Percentiles rank a stretch among this genome's conserved stretches.
phyloP scores from a whole-genome alignment of 2,797 vertebrate genomes.

The Acestrorhynchus altus region DNA sequence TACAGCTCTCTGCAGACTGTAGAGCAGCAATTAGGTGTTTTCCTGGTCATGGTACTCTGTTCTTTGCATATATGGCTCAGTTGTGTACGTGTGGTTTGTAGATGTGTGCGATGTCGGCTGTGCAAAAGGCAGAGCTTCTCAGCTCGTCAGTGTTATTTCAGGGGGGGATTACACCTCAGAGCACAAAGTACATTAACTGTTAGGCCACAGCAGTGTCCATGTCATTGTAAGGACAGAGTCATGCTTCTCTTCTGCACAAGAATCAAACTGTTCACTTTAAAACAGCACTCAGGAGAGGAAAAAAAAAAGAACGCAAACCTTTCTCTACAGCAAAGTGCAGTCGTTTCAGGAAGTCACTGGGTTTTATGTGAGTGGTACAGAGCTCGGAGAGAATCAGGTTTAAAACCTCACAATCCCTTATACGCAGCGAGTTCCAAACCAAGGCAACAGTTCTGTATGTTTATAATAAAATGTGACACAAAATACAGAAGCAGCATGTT shows the following conservation, averaged over 20 bases:
- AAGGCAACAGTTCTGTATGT: too few relatives aligned
- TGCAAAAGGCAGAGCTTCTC: not conserved
- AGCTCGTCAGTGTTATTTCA: conserved; percentile 47
- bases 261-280: not conserved
- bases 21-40: not conserved
- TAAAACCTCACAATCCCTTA: not conserved
- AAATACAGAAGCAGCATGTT: too few relatives aligned
- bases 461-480: too few relatives aligned
- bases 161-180: conserved; percentile 41
- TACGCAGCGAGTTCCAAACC: too few relatives aligned
- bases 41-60: not conserved
- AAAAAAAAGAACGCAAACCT: not conserved
- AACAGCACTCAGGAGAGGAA: not conserved
- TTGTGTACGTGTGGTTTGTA: conserved; percentile 19
- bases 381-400: not conserved
- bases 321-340: not conserved
- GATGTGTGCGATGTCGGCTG: not conserved
- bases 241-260: not conserved
- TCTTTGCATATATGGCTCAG: not conserved
- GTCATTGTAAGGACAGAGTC: conserved; percentile 29
- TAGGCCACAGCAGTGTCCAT: conserved; percentile 34
- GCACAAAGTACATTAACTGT: conserved; percentile 49
- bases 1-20: not conserved
- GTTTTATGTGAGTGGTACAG: not conserved
- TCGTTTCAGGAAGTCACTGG: conserved; percentile 49